These are phyloP conservation scores for Montipora efflorescens DNA, from an alignment of 64 coral and sea anemone genomes.

Conservation along the genomic window DNA sequence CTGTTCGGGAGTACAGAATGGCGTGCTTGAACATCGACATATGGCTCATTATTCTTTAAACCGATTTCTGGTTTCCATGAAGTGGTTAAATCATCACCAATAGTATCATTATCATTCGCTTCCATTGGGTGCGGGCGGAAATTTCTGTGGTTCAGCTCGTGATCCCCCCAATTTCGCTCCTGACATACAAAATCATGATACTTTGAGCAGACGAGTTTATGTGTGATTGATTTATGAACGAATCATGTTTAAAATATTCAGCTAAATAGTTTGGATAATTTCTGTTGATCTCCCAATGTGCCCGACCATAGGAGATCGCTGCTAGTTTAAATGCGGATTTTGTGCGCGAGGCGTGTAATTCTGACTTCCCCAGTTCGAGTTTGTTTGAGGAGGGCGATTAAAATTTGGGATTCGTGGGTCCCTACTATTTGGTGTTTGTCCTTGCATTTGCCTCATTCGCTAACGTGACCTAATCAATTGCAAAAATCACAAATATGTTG, in stretches of 20 bases:
- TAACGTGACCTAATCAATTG: not conserved
- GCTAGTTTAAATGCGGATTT: constrained; percentile 1
- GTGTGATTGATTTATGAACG: not conserved
- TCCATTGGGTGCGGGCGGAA: not conserved
- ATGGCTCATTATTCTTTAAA: not conserved
- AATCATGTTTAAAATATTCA: not conserved
- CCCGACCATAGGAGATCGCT: not conserved
- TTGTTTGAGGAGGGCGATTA: not conserved
- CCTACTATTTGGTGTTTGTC: not conserved
- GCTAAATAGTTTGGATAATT: not conserved
- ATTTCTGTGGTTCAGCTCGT: not conserved
- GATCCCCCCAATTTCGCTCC: not conserved
- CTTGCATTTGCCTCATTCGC: not conserved
- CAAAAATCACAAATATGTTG: constrained; percentile 13
- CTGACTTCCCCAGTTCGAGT: not conserved
- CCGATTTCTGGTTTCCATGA: not conserved
- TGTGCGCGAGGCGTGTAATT: not conserved
- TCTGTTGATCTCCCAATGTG: not conserved
- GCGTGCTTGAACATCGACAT: not conserved
- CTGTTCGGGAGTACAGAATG: not conserved
- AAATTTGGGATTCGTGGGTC: constrained; percentile 8
- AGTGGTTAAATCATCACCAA: not conserved
- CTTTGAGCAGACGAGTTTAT: not conserved
- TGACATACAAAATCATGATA: not conserved
- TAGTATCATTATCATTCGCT: not conserved